Percentiles rank a stretch among this genome's conserved stretches.
Evolutionary conservation across 2,797 vertebrate genomes (phyloP).

Genomic region (Lithobates sylvaticus): DNA sequence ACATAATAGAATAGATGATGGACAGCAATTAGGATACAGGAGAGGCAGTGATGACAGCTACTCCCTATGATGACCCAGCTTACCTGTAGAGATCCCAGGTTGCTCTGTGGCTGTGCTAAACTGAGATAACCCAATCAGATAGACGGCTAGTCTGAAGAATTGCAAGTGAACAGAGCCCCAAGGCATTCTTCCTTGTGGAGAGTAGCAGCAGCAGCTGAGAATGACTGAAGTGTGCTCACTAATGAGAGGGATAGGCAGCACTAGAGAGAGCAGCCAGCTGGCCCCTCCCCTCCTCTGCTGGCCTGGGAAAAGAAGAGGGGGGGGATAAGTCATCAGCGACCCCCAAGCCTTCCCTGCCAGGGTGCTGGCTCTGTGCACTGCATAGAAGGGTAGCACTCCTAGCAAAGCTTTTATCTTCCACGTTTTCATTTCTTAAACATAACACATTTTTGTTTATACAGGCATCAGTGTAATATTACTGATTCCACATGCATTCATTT

Average conservation of each 20-base stretch:
- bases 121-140: conserved; percentile 26
- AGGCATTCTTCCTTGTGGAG: conserved; percentile 44
- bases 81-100: conserved; percentile 43
- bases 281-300: conserved; percentile 38
- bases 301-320: conserved; percentile 22
- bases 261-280: background rate
- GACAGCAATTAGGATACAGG: background rate
- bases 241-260: conserved; percentile 36
- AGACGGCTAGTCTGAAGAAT: conserved; percentile 1
- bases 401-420: background rate
- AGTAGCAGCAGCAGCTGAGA: conserved; percentile 54
- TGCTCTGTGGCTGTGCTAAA: conserved; percentile 18
- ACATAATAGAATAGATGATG: background rate
- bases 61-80: background rate
- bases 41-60: background rate
- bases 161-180: conserved; percentile 23
- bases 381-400: background rate
- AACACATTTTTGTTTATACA: background rate
- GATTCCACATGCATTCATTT: background rate
- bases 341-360: conserved; percentile 17
- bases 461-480: background rate
- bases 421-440: background rate
- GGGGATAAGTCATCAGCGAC: conserved; percentile 19
- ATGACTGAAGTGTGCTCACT: conserved; percentile 29
- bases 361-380: conserved; percentile 3